Evolutionary conservation across 2,888 invertebrate genomes (phyloP), one percentile per base, ranked within the genome.

Genomic region (Drosophila borborema): DNA sequence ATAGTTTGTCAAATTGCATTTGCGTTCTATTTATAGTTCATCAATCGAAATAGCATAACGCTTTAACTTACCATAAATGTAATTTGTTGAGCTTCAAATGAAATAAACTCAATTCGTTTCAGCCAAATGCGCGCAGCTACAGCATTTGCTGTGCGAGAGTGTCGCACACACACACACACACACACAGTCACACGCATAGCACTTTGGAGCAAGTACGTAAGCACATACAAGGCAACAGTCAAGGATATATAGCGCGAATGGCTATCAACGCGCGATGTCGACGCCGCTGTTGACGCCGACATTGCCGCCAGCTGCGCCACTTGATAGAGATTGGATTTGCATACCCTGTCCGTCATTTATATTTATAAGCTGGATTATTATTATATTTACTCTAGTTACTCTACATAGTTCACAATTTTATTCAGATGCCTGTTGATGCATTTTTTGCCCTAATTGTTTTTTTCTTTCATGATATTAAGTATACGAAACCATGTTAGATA

Each of bases 211-310:
- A 70, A 75, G 51, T 76, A 77, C 79, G 81, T 81, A 81, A 81
- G 81, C 77, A 81, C 64, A 72, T 62, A 74, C 79, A 82, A 82
- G 80, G 82, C 80, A 83, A 74, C 77, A 74, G 79, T 83, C 83
- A 84, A 84, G 85, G 84, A 84, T 84, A 84, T 84, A 79, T 77
- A 66, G 74, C 66, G 72, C 80, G 80, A 45, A 40, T 45, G 59
- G 59, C 72, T 76, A 64, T 77, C 69, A 73, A 61, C 68, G 72
- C 58, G 46, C 64, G 55, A 43, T 62, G 61, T 18, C 45, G 64
- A 49, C 65, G 49, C 2, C 46, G 49, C 28, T 28, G 53, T 23
- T 48, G 53, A 62, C 64, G 77, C 55, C 70, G 58, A 51, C 65
- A 48, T 71, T 56, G 65, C 77, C 31, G 67, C 67, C 70, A 71